phyloP scores from a whole-genome alignment of 2,888 invertebrate species.

The Lithodes maja region DNA sequence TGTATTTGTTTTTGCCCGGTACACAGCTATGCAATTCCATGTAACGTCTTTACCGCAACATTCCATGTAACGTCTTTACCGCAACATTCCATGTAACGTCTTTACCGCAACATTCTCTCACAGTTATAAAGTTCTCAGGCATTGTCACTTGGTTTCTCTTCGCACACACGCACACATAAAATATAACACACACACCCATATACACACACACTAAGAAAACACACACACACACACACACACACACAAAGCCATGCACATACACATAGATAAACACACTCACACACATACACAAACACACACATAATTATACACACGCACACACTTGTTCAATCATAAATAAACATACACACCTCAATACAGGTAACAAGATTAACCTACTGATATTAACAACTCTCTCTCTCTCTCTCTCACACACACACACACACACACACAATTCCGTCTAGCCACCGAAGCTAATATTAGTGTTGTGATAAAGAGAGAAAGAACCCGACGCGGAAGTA shows the following conservation, averaged over 20 bases:
- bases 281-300: neutral
- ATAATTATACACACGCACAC: no score
- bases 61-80: no score
- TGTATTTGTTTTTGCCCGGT: neutral
- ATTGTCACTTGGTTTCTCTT: neutral
- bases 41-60: no score
- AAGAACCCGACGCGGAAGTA: neutral
- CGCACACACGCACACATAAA: neutral
- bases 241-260: no score
- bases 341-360: no score
- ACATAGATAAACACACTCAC: no score
- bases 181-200: neutral
- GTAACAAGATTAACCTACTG: no score
- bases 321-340: no score
- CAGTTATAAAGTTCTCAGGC: neutral
- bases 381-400: neutral
- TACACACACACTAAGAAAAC: neutral
- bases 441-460: neutral
- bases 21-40: no score
- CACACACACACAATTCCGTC: neutral
- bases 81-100: no score
- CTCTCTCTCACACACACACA: neutral
- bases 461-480: neutral
- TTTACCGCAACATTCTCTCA: no score
- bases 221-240: neutral